These are phyloP conservation scores for Ceyx cyanopectus DNA, from an alignment of 2,113 vertebrate species.

Conservation along the genomic window DNA sequence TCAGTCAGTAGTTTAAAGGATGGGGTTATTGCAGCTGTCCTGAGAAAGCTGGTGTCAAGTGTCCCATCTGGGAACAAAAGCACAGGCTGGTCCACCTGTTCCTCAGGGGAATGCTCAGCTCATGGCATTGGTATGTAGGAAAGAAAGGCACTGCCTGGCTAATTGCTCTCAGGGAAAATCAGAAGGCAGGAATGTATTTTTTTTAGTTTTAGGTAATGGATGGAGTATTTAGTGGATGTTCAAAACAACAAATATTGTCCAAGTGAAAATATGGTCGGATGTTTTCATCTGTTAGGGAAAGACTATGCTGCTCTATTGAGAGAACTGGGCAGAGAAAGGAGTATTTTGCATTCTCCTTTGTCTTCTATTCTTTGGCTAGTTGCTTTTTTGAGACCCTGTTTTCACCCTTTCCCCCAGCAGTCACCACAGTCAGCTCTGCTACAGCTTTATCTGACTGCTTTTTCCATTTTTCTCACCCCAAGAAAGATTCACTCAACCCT, in stretches of 20 bases:
- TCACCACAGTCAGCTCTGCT: background rate
- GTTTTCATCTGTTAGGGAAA: background rate
- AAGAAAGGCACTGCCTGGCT: background rate
- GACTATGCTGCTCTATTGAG: background rate
- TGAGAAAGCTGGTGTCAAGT: background rate
- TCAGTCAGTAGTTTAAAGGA: background rate
- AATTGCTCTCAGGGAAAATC: background rate
- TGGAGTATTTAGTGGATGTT: background rate
- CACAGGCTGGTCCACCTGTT: constrained; percentile 23
- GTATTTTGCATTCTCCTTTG: background rate
- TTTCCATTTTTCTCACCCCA: background rate
- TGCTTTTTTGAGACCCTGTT: background rate
- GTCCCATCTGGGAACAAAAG: constrained; percentile 57
- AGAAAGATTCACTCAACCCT: background rate
- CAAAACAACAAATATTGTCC: background rate
- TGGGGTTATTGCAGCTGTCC: constrained; percentile 19
- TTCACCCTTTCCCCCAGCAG: background rate
- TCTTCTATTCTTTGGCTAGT: background rate
- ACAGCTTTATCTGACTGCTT: background rate
- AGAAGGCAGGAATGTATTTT: background rate
- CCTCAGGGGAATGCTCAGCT: constrained; percentile 12
- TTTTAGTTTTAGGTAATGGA: background rate
- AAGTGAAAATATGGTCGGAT: background rate
- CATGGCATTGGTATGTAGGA: constrained; percentile 36
- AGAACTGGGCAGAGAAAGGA: background rate